These are phyloP conservation scores for Magallana nippona DNA, from an alignment of 2,888 invertebrate species.

Conservation along the genomic window DNA sequence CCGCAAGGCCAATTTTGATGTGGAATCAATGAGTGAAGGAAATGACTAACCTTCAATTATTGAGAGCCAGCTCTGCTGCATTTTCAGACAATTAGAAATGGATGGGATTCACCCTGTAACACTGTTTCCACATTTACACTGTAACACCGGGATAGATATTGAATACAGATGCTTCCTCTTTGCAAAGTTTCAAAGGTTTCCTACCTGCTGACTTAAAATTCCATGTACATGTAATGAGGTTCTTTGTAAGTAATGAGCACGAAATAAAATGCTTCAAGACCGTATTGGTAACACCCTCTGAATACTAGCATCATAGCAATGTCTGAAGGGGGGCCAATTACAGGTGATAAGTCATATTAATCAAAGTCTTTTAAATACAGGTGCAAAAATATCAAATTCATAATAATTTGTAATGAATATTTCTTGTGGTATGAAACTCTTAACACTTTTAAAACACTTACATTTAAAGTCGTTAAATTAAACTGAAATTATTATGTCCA, in stretches of 20 bases:
- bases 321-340: neutral
- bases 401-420: conserved; percentile 9
- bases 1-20: neutral
- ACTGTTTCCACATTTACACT: conserved; percentile 12
- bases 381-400: conserved; percentile 22
- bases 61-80: neutral
- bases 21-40: conserved; percentile 13
- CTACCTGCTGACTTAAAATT: conserved; percentile 4
- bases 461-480: neutral
- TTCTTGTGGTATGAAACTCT: neutral
- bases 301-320: neutral
- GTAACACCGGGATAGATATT: neutral
- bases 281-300: neutral
- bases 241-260: neutral
- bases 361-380: neutral
- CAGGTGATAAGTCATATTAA: neutral
- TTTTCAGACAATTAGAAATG: neutral
- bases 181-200: neutral
- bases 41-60: conserved; percentile 24
- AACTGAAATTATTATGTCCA: neutral
- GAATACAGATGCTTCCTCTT: neutral
- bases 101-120: neutral
- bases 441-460: neutral
- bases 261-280: neutral
- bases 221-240: neutral